These are phyloP conservation scores for Tetragonula clypearis DNA, from an alignment of 1,140 invertebrate species.

Conservation along the genomic window DNA sequence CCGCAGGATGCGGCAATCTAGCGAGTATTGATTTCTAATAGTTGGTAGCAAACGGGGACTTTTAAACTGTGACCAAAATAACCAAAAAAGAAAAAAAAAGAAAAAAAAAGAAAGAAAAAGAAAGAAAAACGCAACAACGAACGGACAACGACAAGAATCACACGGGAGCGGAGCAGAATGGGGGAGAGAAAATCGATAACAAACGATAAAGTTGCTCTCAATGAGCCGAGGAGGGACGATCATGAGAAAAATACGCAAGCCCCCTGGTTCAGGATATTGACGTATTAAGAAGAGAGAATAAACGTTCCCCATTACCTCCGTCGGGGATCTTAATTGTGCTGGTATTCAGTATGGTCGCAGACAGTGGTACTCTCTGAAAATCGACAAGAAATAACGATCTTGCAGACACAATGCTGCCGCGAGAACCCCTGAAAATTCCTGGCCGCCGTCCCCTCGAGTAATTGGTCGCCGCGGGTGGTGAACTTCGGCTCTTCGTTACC, in stretches of 20 bases:
- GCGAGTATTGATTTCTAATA: conserved; percentile 26
- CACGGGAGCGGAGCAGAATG: not conserved
- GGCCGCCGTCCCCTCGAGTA: conserved; percentile 45
- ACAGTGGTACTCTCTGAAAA: conserved; percentile 40
- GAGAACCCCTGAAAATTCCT: conserved; percentile 53
- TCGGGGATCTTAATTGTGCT: conserved; percentile 52
- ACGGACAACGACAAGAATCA: not conserved
- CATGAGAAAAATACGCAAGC: conserved; percentile 26
- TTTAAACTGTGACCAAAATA: conserved; percentile 1
- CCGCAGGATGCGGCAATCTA: not conserved
- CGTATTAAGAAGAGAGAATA: conserved; percentile 49
- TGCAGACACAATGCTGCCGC: conserved; percentile 44
- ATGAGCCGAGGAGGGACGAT: conserved; percentile 20
- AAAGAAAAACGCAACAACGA: not conserved
- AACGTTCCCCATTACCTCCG: conserved; percentile 53
- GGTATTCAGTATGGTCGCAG: conserved; percentile 42
- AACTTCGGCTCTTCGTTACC: conserved; percentile 62
- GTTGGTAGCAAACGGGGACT: not conserved
- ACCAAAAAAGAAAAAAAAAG: not conserved
- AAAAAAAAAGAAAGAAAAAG: no score
- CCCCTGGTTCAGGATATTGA: conserved; percentile 24
- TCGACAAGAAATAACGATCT: conserved; percentile 65
- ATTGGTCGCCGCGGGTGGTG: conserved; percentile 65
- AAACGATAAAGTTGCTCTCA: conserved; percentile 8
- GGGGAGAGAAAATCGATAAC: conserved; percentile 23